Evolutionary conservation across 2,888 invertebrate species (phyloP), one percentile per base, ranked within the genome.

Genomic region (Polydrusus cervinus): DNA sequence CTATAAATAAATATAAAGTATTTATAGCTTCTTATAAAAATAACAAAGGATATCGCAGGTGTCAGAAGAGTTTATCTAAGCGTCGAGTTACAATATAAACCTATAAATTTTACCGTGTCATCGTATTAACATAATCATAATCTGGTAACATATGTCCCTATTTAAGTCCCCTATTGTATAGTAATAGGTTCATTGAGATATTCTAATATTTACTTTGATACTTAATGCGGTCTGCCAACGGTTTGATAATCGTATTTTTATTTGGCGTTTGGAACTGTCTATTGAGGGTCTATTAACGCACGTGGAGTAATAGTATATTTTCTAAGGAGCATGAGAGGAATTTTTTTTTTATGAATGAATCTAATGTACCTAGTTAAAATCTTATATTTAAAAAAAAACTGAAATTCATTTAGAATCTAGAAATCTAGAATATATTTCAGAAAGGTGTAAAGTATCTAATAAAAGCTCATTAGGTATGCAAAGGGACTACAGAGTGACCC

Each of bases 41-140:
- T 30, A 18, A 60, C 38, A 60, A 18, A 38, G 57, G 57, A 45
- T 62, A 55, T 47, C 40, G 68, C 68, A 68, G 68, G 68, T 68
- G 68, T 68, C 64, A 71, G 20, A 40, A 62, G 71, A 68, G 34
- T 57, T 51, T 43, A 57, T 68, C 45, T 45, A 68, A 55, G 57
- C 57, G 71, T 53, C 38, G 65, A 62, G 43, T 43, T 62, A 71
- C 55, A 71, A 65, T 71, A 57, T 65, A 71, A 71, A 71, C 57
- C 65, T 40, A 65, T 65, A 65, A 71, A 71, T 64, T 55, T 10
- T 20, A 47, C 18, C 53, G 16, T 45, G 71, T 71, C 71, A 71
- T 57, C 71, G 62, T 65, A 64, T 64, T 47, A 71, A 51, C 71
- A 71, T 71, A 71, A 71, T 71, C 71, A 57, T 65, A 71, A 65